Percentiles rank a stretch among this genome's conserved stretches.
phyloP scores from a whole-genome alignment of 23 tunicate species.

The Halocynthia roretzi region DNA sequence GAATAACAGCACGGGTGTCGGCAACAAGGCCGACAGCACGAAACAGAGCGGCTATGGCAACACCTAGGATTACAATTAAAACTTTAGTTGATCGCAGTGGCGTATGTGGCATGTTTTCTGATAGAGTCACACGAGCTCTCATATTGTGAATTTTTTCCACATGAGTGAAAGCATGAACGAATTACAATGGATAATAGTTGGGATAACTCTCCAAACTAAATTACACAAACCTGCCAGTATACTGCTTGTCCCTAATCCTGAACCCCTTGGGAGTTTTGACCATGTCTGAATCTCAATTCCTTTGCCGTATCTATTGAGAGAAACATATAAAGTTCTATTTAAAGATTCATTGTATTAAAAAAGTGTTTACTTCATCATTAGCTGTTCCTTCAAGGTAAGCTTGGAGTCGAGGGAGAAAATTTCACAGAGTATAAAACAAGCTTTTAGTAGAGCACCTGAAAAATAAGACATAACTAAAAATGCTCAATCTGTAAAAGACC shows the following conservation, averaged over 20 bases:
- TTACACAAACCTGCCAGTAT: conserved; percentile 52
- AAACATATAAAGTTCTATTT: background rate
- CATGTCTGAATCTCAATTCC: conserved; percentile 87
- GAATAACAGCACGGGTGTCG: conserved; percentile 50
- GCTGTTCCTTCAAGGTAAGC: conserved; percentile 38
- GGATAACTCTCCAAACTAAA: too few species aligned
- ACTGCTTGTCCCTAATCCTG: conserved; percentile 93
- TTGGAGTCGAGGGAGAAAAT: conserved; percentile 32
- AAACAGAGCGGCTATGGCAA: conserved; percentile 35
- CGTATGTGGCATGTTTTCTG: too few species aligned
- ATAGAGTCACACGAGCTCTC: too few species aligned
- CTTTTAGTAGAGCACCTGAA: conserved; percentile 69
- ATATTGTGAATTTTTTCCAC: too few species aligned
- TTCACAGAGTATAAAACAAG: conserved; percentile 55
- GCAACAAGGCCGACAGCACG: conserved; percentile 30
- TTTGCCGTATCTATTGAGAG: conserved; percentile 18
- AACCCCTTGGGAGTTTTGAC: conserved; percentile 76
- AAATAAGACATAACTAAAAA: background rate
- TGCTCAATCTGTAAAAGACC: background rate
- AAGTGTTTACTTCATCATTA: background rate
- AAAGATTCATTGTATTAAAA: background rate
- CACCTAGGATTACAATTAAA: conserved; percentile 7
- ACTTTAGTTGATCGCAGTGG: too few species aligned
- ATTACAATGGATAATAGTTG: too few species aligned
- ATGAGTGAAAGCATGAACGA: too few species aligned